A percentile compares a stretch with the other conserved stretches of the same genome.
Evolutionary conservation across 2,113 vertebrate species (phyloP).

Genomic region (Isurus oxyrinchus): DNA sequence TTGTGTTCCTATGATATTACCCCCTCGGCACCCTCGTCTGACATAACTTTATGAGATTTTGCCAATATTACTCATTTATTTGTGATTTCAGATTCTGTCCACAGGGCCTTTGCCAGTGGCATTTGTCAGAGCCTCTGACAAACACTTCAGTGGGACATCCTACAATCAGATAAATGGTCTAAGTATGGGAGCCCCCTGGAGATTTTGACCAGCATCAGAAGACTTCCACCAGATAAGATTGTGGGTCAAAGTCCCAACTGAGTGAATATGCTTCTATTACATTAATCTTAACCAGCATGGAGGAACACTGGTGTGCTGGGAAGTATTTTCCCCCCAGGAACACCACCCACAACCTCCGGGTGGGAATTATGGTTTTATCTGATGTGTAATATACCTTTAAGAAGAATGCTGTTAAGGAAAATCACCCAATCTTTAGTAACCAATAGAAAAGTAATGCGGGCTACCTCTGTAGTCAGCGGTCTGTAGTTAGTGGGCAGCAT

Average conservation of each 20-base stretch:
- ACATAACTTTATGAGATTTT: background rate
- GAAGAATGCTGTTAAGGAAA: no score
- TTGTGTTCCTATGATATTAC: no score
- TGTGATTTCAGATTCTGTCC: background rate
- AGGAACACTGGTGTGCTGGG: background rate
- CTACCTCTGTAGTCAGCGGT: no score
- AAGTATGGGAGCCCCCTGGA: background rate
- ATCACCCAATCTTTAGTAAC: no score
- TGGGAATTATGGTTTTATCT: no score
- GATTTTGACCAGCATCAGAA: background rate
- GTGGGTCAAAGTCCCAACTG: background rate
- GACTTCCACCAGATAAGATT: background rate
- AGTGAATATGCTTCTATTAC: background rate
- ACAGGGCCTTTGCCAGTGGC: background rate
- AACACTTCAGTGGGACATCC: background rate
- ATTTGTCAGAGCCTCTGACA: background rate
- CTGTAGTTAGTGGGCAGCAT: no score
- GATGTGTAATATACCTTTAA: no score
- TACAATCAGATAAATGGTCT: background rate
- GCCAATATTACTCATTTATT: background rate
- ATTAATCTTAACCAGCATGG: background rate
- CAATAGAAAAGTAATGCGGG: no score
- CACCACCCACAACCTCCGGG: no score
- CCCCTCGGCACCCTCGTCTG: no score
- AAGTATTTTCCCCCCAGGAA: background rate